Conservation (phyloP, 2,888 invertebrate species). For the Frankliniella fusca region DNA sequence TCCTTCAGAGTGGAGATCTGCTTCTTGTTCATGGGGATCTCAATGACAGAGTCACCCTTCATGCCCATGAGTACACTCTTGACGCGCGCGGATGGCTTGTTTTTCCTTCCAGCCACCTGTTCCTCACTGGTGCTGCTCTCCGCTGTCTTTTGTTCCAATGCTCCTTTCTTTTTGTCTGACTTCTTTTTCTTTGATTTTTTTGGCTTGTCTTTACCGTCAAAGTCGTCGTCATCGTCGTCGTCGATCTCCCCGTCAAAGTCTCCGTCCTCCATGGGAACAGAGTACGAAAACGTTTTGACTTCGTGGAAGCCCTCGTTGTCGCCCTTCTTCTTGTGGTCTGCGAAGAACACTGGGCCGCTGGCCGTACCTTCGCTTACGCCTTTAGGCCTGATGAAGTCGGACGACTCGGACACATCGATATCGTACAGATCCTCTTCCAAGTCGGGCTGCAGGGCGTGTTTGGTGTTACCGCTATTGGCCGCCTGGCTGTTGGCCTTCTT, state of each 20-base stretch:
- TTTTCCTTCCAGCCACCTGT: neutral
- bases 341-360: neutral
- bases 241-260: neutral
- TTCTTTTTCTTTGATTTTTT: neutral
- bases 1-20: neutral
- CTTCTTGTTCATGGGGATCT: neutral
- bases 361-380: neutral
- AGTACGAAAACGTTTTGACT: neutral
- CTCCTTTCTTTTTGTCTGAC: neutral
- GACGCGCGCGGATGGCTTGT: neutral
- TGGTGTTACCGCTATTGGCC: neutral
- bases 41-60: neutral
- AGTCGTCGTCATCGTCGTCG: neutral
- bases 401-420: neutral
- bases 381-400: neutral
- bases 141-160: neutral
- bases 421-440: neutral
- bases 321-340: neutral
- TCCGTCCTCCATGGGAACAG: neutral
- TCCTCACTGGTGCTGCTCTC: constrained; percentile 15
- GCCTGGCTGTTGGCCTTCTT: neutral
- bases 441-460: neutral
- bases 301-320: neutral
- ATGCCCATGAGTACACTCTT: constrained; percentile 17
- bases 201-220: neutral